Conservation (phyloP, 1,140 invertebrate species). For the Atopsyche davidsoni region DNA sequence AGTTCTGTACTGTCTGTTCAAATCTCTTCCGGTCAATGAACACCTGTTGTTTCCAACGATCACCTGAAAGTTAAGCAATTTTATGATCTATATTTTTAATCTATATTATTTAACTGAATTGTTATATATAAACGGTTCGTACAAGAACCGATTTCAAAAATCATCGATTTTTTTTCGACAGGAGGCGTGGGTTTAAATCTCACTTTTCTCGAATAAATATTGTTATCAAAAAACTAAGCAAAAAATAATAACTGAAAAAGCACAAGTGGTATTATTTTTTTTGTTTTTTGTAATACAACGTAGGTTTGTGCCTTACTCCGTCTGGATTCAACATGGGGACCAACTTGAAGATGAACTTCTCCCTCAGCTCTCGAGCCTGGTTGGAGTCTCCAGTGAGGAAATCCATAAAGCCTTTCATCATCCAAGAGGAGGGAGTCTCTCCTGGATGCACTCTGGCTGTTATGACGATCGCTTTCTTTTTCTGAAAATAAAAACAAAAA, state of each 20-base stretch:
- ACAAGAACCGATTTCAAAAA: too few species aligned
- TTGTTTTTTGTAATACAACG: too few species aligned
- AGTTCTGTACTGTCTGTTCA: constrained; percentile 84
- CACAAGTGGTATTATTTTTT: too few species aligned
- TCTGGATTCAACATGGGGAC: constrained; percentile 96
- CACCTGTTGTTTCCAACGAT: constrained; percentile 90
- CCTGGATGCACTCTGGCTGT: constrained; percentile 92
- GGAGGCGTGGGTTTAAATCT: too few species aligned
- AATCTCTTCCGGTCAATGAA: constrained; percentile 78
- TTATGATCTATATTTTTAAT: too few species aligned
- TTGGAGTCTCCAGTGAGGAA: constrained; percentile 78
- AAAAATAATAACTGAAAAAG: too few species aligned
- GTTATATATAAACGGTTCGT: too few species aligned
- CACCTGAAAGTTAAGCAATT: constrained; percentile 44
- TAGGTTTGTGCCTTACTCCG: constrained; percentile 74
- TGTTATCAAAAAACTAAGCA: constrained; percentile 4
- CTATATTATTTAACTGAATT: too few species aligned
- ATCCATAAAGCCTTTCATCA: constrained; percentile 94
- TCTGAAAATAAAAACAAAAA: constrained; percentile 44
- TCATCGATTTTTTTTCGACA: too few species aligned
- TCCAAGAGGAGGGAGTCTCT: constrained; percentile 91
- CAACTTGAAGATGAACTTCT: constrained; percentile 92
- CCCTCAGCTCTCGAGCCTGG: constrained; percentile 74
- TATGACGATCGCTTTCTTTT: constrained; percentile 78
- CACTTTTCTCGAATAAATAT: constrained; percentile 1